phyloP scores from a whole-genome alignment of 2,888 invertebrate genomes.

The Melanophora roralis region DNA sequence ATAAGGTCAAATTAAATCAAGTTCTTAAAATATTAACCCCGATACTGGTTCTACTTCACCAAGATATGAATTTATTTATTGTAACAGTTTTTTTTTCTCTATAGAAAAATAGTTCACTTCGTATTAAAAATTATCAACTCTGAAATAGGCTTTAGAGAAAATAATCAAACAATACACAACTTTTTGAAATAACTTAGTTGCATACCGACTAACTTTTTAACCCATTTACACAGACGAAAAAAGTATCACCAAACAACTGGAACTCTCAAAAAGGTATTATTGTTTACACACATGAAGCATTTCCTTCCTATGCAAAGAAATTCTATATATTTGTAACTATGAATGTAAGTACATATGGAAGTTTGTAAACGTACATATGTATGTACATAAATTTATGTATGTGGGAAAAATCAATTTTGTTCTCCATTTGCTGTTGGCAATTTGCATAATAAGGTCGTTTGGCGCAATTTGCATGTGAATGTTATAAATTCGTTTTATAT shows the following conservation, averaged over 20 bases:
- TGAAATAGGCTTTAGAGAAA: too few relatives aligned
- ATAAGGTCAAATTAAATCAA: too few relatives aligned
- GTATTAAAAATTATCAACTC: too few relatives aligned
- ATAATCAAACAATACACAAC: too few relatives aligned
- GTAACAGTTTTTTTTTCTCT: too few relatives aligned
- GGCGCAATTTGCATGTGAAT: constrained; percentile 77
- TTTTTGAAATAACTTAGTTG: too few relatives aligned
- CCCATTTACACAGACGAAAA: neutral
- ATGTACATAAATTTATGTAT: neutral
- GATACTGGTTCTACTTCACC: too few relatives aligned
- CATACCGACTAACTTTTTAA: neutral
- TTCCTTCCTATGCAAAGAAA: neutral
- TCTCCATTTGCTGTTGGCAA: constrained; percentile 77
- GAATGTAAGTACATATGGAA: neutral
- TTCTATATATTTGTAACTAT: neutral
- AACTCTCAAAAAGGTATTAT: constrained; percentile 24
- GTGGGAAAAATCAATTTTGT: constrained; percentile 75
- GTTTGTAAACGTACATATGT: neutral
- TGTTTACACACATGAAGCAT: neutral
- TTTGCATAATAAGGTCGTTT: constrained; percentile 78
- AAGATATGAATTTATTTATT: too few relatives aligned
- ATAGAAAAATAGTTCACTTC: too few relatives aligned
- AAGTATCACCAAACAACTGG: neutral
- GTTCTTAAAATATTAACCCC: too few relatives aligned
- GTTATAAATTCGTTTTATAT: constrained; percentile 72